A percentile compares a stretch with the other conserved stretches of the same genome.
phyloP scores from a whole-genome alignment of 1,140 invertebrate genomes.

The Eufriesea mexicana region DNA sequence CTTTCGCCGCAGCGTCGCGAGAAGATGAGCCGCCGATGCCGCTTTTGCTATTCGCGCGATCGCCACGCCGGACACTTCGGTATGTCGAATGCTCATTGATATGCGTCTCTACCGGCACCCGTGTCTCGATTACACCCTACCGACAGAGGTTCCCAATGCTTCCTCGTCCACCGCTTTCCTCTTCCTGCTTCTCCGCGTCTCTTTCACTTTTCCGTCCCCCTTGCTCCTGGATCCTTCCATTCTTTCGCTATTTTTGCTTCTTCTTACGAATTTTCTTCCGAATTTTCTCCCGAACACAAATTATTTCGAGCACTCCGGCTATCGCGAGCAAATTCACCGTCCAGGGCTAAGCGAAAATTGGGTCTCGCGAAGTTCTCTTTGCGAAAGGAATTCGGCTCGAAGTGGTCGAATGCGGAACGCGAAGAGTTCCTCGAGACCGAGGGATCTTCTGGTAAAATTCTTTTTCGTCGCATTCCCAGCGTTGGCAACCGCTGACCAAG shows the following conservation, averaged over 20 bases:
- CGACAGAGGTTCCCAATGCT: slow-evolving; percentile 31
- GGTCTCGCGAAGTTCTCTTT: no score
- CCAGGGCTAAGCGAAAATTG: no score
- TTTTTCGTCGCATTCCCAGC: background rate
- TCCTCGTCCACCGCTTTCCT: background rate
- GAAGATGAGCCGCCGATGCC: slow-evolving; percentile 67
- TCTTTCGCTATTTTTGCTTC: rapidly evolving
- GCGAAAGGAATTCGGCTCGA: no score
- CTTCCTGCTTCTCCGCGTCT: background rate
- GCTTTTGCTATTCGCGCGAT: slow-evolving; percentile 68
- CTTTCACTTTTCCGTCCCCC: no score
- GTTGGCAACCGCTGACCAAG: slow-evolving; percentile 39
- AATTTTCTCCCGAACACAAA: no score
- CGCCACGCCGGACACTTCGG: slow-evolving; percentile 55
- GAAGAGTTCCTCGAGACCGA: no score
- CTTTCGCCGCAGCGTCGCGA: background rate
- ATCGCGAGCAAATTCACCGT: no score
- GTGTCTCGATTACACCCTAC: slow-evolving; percentile 38
- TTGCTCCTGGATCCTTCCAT: background rate
- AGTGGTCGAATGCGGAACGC: no score
- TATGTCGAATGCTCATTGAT: slow-evolving; percentile 64
- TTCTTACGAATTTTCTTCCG: no score
- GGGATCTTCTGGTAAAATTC: no score
- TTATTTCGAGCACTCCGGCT: no score
- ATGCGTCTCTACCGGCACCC: slow-evolving; percentile 40